Evolutionary conservation across 1,140 invertebrate species (phyloP), one percentile per base, ranked within the genome.

Genomic region (Pteromalus puparum): DNA sequence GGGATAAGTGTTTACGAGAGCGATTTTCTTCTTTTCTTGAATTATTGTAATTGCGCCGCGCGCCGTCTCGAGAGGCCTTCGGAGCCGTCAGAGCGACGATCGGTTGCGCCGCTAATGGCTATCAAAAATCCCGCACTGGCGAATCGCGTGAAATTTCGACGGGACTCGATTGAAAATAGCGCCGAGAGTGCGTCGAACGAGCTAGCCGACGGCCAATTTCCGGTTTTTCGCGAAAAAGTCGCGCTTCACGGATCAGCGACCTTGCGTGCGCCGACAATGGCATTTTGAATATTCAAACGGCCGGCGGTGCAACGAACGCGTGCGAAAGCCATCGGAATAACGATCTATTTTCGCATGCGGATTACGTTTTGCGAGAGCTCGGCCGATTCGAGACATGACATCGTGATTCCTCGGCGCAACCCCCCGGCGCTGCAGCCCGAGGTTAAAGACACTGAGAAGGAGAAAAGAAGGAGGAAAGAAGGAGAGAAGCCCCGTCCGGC

Each of bases 201-300:
- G 87, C n/a, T n/a, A n/a, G n/a, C 87, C 86, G 88, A 90, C 81
- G 88, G 87, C 88, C 87, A 87, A 86, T 89, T 89, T 89, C 88
- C 88, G 87, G 88, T 89, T 91, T 90, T 88, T 88, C 86, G 86
- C 82, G 84, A 89, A 90, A 90, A 89, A 76, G 28, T 68, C 53
- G 74, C 72, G 74, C 81, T 80, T 80, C 79, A 68, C 86, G 88
- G 89, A 90, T 89, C 89, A 90, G 87, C 90, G 90, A 90, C 90
- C 90, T 91, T 90, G 89, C 88, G 82, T 77, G 86, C 86, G n/a
- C 21, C 38, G 61, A 90, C 90, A 91, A 91, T 90, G 89, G 88
- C 88, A 90, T 53, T 38, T 91, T 90, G 90, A 90, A 91, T 90
- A 91, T 90, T 90, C 88, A 90, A 90, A 89, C 34, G 65, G 1